Evolutionary conservation across 2,888 invertebrate genomes (phyloP).

Genomic region (Salpingus planirostris): DNA sequence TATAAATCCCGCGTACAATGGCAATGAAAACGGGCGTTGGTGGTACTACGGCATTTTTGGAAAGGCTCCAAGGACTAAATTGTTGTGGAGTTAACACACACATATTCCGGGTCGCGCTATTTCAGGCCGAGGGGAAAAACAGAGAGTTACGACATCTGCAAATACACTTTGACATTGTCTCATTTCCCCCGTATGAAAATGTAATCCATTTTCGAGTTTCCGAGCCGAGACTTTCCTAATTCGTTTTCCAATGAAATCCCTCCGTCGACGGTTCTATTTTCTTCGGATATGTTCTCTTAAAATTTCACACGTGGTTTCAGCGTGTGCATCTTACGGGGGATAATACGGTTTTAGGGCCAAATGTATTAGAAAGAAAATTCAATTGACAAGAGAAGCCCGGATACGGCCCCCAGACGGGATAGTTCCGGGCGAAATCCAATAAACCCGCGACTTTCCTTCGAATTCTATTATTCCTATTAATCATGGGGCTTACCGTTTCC

Average conservation of each 20-base stretch:
- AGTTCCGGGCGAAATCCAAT: no score
- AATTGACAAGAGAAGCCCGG: constrained; percentile 19
- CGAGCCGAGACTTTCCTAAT: constrained; percentile 18
- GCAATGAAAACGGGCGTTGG: constrained; percentile 25
- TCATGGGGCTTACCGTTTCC: no score
- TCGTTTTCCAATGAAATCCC: constrained; percentile 19
- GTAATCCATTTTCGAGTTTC: constrained; percentile 18
- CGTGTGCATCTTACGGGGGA: constrained; percentile 15
- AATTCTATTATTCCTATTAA: no score
- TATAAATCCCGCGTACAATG: constrained; percentile 26
- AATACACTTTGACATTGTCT: no score
- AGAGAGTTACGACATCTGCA: no score
- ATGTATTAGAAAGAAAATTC: constrained; percentile 28
- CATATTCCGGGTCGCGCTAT: no score
- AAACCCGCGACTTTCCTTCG: no score
- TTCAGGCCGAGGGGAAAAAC: no score
- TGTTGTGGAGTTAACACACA: background rate
- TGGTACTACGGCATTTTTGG: background rate
- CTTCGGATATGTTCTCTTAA: constrained; percentile 17
- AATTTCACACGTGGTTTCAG: constrained; percentile 21
- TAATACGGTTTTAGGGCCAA: constrained; percentile 21
- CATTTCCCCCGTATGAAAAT: constrained; percentile 19
- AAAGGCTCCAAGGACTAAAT: background rate
- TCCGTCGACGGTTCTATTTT: constrained; percentile 12
- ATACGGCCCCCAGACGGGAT: no score